Conservation (phyloP, 2,113 vertebrate species). For the Triplophysa dalaica region DNA sequence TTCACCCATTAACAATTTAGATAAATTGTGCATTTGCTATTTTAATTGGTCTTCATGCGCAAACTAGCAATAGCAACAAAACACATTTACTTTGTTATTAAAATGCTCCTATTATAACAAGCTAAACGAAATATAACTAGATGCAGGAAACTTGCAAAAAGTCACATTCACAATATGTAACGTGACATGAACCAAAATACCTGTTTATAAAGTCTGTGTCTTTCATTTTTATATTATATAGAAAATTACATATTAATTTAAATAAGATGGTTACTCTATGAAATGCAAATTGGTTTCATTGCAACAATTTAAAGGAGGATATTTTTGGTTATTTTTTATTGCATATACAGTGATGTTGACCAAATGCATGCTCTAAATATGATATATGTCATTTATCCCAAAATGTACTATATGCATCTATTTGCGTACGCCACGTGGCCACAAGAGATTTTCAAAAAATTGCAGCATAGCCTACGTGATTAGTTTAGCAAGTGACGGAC, state of each 20-base stretch:
- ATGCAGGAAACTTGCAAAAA: background rate
- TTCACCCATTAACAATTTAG: constrained; percentile 22
- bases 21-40: constrained; percentile 4
- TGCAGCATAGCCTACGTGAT: background rate
- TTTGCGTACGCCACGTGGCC: background rate
- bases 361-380: background rate
- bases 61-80: background rate
- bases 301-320: background rate
- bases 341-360: background rate
- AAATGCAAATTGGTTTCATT: background rate
- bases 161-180: background rate
- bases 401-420: background rate
- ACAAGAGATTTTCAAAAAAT: constrained; percentile 18
- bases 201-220: background rate
- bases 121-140: background rate
- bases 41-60: background rate
- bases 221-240: background rate
- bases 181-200: background rate
- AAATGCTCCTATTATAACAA: constrained; percentile 1
- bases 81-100: background rate
- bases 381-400: background rate
- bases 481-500: constrained; percentile 4
- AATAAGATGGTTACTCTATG: background rate
- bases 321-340: background rate
- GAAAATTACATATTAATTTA: background rate